These are phyloP conservation scores for Drosophila baimaii DNA, from an alignment of 1,140 invertebrate species.

Conservation along the genomic window DNA sequence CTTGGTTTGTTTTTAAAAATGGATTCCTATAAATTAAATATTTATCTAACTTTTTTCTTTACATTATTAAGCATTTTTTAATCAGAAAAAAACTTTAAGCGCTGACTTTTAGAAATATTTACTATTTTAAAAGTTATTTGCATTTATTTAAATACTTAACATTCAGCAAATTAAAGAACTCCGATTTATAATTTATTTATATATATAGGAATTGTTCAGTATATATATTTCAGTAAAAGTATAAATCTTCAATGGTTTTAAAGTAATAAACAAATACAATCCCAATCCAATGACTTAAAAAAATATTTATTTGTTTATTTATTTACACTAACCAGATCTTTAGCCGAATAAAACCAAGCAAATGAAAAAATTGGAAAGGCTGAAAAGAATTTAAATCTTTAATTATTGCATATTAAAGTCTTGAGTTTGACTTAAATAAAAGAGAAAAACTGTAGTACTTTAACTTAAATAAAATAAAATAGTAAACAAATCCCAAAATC, in stretches of 20 bases:
- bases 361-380: neutral
- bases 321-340: neutral
- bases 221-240: too few species aligned
- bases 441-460: neutral
- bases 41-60: neutral
- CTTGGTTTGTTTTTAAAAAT: neutral
- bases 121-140: neutral
- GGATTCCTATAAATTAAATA: neutral
- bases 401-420: neutral
- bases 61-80: neutral
- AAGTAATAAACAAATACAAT: neutral
- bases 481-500: too few species aligned
- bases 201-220: too few species aligned
- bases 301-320: neutral
- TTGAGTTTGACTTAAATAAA: neutral
- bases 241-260: neutral
- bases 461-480: too few species aligned
- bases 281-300: neutral
- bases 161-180: too few species aligned
- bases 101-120: neutral
- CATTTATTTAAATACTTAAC: neutral
- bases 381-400: neutral
- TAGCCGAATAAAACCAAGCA: accelerated
- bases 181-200: too few species aligned
- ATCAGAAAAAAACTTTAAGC: too few species aligned